Percentiles rank a stretch among this genome's conserved stretches.
These are phyloP conservation scores for Limanda limanda DNA, from an alignment of 2,113 vertebrate genomes.

Conservation along the genomic window DNA sequence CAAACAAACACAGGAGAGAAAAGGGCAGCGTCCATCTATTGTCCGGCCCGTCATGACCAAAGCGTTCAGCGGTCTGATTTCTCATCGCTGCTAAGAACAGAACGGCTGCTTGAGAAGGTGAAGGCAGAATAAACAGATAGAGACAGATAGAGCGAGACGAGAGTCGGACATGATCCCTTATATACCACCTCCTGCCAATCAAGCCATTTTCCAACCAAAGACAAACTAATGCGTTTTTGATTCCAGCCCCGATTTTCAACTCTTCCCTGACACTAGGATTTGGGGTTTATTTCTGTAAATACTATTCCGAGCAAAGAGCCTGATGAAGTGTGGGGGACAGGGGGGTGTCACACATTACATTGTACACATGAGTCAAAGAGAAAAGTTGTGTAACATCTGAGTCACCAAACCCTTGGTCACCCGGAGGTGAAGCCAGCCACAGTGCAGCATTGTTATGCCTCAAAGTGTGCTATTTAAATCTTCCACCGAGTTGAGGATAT, in stretches of 20 bases:
- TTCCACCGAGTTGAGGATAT: slow-evolving; percentile 25
- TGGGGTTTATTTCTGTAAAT: background rate
- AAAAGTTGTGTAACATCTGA: slow-evolving; percentile 30
- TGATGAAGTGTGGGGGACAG: background rate
- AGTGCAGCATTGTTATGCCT: slow-evolving; percentile 18
- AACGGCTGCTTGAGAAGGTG: slow-evolving; percentile 14
- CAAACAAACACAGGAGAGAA: slow-evolving; percentile 42
- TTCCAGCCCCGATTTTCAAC: background rate
- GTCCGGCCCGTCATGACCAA: slow-evolving; percentile 24
- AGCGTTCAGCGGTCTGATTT: slow-evolving; percentile 35
- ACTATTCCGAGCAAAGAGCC: background rate
- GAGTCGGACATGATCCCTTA: background rate
- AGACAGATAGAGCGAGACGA: background rate
- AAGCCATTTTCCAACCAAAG: slow-evolving; percentile 27
- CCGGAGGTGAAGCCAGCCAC: slow-evolving; percentile 22
- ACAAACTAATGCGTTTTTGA: slow-evolving; percentile 19
- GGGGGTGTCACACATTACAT: background rate
- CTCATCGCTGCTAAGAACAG: slow-evolving; percentile 38
- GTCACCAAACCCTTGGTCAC: slow-evolving; percentile 33
- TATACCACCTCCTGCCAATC: slow-evolving; percentile 12
- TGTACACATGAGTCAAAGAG: background rate
- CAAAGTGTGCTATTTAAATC: slow-evolving; percentile 27
- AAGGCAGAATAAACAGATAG: background rate
- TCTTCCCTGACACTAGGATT: background rate
- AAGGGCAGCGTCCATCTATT: slow-evolving; percentile 62